Evolutionary conservation across 2,888 invertebrate genomes (phyloP).

Genomic region (Ochlodes sylvanus): DNA sequence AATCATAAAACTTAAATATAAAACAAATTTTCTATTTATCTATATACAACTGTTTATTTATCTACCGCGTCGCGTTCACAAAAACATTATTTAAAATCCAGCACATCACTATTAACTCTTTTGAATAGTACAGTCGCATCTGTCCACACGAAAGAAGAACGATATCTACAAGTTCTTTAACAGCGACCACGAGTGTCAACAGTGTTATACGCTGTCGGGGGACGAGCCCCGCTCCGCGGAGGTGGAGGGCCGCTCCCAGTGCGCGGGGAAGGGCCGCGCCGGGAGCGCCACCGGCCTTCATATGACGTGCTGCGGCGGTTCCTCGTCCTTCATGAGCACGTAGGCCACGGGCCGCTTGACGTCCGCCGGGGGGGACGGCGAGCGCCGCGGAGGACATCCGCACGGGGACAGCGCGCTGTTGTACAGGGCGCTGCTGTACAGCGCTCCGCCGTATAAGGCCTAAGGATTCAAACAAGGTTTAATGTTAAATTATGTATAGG

Average conservation of each 20-base stretch:
- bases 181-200: neutral
- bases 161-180: too few relatives aligned
- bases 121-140: neutral
- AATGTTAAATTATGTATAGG: neutral
- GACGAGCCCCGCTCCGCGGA: slow-evolving; percentile 73
- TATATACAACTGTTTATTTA: neutral
- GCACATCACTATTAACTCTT: neutral
- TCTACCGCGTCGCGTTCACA: too few relatives aligned
- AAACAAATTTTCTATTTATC: too few relatives aligned
- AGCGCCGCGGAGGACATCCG: slow-evolving; percentile 75
- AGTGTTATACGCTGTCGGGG: slow-evolving; percentile 74
- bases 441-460: slow-evolving; percentile 78
- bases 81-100: neutral
- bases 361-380: slow-evolving; percentile 75
- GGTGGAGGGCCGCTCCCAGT: slow-evolving; percentile 82
- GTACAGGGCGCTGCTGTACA: slow-evolving; percentile 78
- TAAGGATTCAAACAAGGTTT: slow-evolving; percentile 46
- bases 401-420: slow-evolving; percentile 76
- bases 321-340: slow-evolving; percentile 87
- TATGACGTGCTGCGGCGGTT: slow-evolving; percentile 89
- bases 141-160: neutral
- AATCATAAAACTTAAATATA: too few relatives aligned
- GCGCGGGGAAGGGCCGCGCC: slow-evolving; percentile 83
- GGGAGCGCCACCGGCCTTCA: slow-evolving; percentile 95
- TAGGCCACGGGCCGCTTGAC: slow-evolving; percentile 85